Evolutionary conservation across 2,888 invertebrate genomes (phyloP), one percentile per base, ranked within the genome.

Genomic region (Miltochrista miniata): DNA sequence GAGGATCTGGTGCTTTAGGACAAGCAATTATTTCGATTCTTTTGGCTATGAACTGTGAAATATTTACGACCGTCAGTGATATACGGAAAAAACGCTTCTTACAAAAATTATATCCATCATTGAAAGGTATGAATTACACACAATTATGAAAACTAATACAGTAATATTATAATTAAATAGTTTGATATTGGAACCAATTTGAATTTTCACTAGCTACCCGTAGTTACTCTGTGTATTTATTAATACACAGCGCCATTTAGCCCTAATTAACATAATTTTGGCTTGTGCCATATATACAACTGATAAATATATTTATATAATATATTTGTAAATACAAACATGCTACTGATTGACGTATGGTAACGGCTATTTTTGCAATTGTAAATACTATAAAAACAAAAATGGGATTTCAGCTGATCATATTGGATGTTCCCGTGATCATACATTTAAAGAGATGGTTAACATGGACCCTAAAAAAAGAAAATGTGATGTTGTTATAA

Each of bases 1-100:
- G 85, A 1, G 87, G 81, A 0, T 57, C 83, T 0, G 87, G 87
- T 0, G 86, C 83, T 0, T 45, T 87, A 2, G 87, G 86, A 0
- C 87, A 87, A 57, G 87, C 88, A 0, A 54, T 70, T 0, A 82
- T 87, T 15, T 63, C 78, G 0, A 64, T 87, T 0, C 77, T 81
- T 0, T 61, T 88, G 4, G 79, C 79, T 0, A 45, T 60, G 10
- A 70, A 67, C 1, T 84, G 79, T 45, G 49, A 71, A 44, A 81
- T 86, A 1, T 85, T 83, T 45, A 69, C 83, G 0, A 85, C 87
- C 0, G 87, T 86, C 41, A 74, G 80, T 29, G 70, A 79, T 35
- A 9, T 59, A 2, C 50, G 51, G 12, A 87, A 86, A 63, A 87
- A 87, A 48, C 60, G 55, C 0, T 83, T 86, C 52, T 53, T 87